Conservation (phyloP, 2,113 vertebrate genomes). For the Syngnathus scovelli region DNA sequence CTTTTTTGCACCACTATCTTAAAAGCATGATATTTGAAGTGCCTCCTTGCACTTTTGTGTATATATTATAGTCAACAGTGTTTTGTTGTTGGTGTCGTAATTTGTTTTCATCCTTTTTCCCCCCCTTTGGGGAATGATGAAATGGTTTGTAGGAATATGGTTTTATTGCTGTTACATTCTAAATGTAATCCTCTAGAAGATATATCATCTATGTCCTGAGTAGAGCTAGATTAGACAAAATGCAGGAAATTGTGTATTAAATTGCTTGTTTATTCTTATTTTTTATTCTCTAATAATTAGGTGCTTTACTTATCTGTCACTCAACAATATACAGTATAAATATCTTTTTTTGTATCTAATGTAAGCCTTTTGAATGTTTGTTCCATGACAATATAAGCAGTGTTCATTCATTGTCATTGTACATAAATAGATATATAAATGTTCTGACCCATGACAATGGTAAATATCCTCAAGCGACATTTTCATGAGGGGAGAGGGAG, state of each 20-base stretch:
- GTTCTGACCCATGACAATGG: slow-evolving; percentile 65
- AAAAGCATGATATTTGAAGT: slow-evolving; percentile 84
- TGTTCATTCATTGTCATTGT: slow-evolving; percentile 74
- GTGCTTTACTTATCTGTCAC: slow-evolving; percentile 66
- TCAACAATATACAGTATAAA: slow-evolving; percentile 63
- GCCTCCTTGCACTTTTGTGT: slow-evolving; percentile 87
- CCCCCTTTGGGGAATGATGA: slow-evolving; percentile 57
- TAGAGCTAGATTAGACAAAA: slow-evolving; percentile 64
- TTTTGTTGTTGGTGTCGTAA: slow-evolving; percentile 60
- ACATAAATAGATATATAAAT: slow-evolving; percentile 78
- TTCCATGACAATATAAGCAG: slow-evolving; percentile 69
- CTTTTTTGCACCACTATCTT: slow-evolving; percentile 73
- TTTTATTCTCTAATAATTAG: slow-evolving; percentile 69
- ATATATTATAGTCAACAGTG: slow-evolving; percentile 82
- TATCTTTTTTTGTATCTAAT: slow-evolving; percentile 71
- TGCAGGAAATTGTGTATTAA: slow-evolving; percentile 59
- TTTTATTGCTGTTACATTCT: slow-evolving; percentile 74
- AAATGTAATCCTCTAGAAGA: slow-evolving; percentile 69
- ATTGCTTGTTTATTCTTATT: slow-evolving; percentile 50
- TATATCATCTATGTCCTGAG: slow-evolving; percentile 57
- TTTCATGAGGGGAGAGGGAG: slow-evolving; percentile 29
- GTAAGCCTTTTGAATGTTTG: slow-evolving; percentile 72
- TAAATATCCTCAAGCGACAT: slow-evolving; percentile 48
- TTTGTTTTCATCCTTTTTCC: slow-evolving; percentile 28
- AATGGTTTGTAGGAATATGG: slow-evolving; percentile 77